These are phyloP conservation scores for Lontra canadensis DNA, from an alignment of 2,113 vertebrate species.

Conservation along the genomic window DNA sequence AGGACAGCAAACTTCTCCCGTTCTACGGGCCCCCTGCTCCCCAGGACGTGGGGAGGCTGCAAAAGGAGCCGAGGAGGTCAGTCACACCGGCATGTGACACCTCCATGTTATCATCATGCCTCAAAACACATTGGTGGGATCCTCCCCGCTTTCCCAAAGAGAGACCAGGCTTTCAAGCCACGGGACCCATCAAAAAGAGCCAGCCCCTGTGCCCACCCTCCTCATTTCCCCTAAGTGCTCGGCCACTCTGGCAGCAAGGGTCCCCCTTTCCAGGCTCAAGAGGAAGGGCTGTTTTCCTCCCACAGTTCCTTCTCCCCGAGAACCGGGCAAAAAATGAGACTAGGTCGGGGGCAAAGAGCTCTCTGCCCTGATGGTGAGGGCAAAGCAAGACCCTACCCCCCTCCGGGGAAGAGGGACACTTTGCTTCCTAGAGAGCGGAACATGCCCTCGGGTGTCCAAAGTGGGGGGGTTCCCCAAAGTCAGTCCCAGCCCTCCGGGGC, in stretches of 20 bases:
- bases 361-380: too few relatives aligned
- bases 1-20: not conserved
- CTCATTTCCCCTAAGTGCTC: not conserved
- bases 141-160: not conserved
- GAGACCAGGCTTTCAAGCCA: not conserved
- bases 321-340: not conserved
- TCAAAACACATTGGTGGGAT: not conserved
- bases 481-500: not conserved
- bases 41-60: not conserved
- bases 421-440: not conserved
- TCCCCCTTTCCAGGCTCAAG: not conserved
- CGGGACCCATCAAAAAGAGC: not conserved
- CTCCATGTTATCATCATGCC: not conserved
- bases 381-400: not conserved
- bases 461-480: not conserved
- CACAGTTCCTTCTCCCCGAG: not conserved
- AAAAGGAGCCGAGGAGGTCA: not conserved
- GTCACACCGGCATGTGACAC: not conserved
- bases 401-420: not conserved
- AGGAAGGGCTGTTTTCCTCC: not conserved
- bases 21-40: not conserved
- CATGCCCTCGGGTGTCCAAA: not conserved
- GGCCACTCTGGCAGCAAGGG: not conserved
- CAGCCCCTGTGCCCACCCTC: not conserved
- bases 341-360: too few relatives aligned